Conservation (phyloP, 2,113 vertebrate species). For the Enhydra lutris region DNA sequence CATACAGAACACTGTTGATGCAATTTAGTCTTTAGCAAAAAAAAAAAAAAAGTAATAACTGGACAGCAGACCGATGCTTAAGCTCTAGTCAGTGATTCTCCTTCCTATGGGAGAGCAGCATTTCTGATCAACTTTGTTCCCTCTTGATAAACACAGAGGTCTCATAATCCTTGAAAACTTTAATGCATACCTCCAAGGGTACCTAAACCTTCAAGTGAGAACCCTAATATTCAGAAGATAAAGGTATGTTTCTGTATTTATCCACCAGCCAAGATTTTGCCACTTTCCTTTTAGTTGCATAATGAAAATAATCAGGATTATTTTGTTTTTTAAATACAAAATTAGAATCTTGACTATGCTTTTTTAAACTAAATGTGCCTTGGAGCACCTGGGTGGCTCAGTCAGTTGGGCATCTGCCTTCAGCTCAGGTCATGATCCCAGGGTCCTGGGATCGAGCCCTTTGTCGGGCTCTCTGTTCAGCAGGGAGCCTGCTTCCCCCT, state of each 20-base stretch:
- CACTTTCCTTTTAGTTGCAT: constrained; percentile 25
- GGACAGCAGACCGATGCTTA: neutral
- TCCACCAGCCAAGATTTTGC: neutral
- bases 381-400: neutral
- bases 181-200: neutral
- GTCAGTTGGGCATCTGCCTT: neutral
- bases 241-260: neutral
- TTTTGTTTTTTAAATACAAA: neutral
- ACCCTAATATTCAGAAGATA: neutral
- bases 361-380: neutral
- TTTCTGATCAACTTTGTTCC: neutral
- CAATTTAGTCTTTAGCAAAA: neutral
- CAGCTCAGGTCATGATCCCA: neutral
- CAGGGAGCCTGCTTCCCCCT: neutral
- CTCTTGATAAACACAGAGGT: neutral
- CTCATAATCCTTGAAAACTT: neutral
- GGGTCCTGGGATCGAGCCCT: neutral
- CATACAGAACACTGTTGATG: neutral
- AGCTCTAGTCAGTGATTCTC: neutral
- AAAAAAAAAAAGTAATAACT: neutral
- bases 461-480: neutral
- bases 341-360: neutral
- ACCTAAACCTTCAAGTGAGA: neutral
- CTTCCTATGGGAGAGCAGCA: neutral
- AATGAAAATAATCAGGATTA: neutral